Base-by-base conservation (phyloP, 2,888 invertebrate genomes). In the Patella caerulea region DNA sequence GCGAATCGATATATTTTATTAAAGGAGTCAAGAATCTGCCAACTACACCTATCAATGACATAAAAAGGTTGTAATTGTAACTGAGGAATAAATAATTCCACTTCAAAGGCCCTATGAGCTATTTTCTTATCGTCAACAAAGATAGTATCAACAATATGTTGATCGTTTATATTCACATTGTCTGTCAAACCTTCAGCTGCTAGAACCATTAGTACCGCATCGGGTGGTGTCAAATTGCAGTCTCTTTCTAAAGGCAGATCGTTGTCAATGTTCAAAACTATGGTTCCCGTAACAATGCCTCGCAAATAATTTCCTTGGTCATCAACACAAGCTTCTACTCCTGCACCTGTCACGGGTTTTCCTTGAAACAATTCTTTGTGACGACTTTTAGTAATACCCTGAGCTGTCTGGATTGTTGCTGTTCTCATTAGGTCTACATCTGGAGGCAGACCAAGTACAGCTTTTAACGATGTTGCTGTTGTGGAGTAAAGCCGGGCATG, bases 301-400 rank as follows among this genome's bases (percentile, higher is more conserved):
- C 74, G 74, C 14, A 73, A 73, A 19, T 77, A 70, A 3, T 70
- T 71, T 52, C 54, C 56, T 1, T 17, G 7, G 29, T 17, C 7
- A 53, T 69, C 75, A n/a, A 74, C 53, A 24, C 77, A 73, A 7
- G 77, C 81, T 45, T 73, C 78, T 3, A 75, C 75, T 14, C 56
- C 53, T 9, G 75, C 75, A 19, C 81, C 81, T 29, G 77, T 54
- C 15, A 81, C 81, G 15, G 78, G 73, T 34, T 74, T 65, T 3
- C 78, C 78, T 34, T 53, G 70, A 53, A 75, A 80, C 45, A 73
- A 75, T 75, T 81, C 75, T 14, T 73, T 72, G 2, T 78, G 54
- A 1, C 75, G 70, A 34, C 59, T 29, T 29, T 76, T 78, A n/a
- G 54, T 14, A 5, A 29, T 55, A 4, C 81, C 81, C 24, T 77